These are phyloP conservation scores for Cepaea hortensis DNA, from an alignment of 2,888 invertebrate genomes.

Conservation along the genomic window DNA sequence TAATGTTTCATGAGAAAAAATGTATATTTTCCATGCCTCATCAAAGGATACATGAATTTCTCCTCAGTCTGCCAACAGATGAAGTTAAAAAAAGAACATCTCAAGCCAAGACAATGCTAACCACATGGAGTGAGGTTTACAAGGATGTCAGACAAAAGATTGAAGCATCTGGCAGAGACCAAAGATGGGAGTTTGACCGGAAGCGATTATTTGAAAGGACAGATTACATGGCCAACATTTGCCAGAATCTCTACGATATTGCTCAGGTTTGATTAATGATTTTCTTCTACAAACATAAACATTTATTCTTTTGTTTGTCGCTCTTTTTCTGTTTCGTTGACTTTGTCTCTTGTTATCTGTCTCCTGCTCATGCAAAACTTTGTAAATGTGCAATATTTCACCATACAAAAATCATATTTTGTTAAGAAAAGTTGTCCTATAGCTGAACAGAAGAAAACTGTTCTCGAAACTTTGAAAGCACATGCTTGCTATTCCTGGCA, in stretches of 20 bases:
- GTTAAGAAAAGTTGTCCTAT: too few relatives aligned
- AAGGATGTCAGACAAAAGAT: slow-evolving; percentile 87
- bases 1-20: not conserved
- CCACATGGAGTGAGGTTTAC: slow-evolving; percentile 86
- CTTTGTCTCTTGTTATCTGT: not conserved
- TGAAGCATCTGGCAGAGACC: slow-evolving; percentile 88
- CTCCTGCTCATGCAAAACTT: not conserved
- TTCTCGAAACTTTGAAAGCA: too few relatives aligned
- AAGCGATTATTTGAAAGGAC: slow-evolving; percentile 87
- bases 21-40: slow-evolving; percentile 1
- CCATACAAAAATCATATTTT: too few relatives aligned
- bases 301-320: not conserved
- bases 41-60: not conserved
- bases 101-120: slow-evolving; percentile 83
- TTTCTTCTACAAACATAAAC: not conserved
- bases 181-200: slow-evolving; percentile 94
- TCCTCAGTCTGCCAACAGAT: slow-evolving; percentile 66
- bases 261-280: slow-evolving; percentile 80
- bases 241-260: slow-evolving; percentile 86
- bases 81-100: slow-evolving; percentile 79
- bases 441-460: too few relatives aligned
- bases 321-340: not conserved
- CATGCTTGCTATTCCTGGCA: too few relatives aligned
- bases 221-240: slow-evolving; percentile 89
- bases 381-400: too few relatives aligned